Evolutionary conservation across 2,888 invertebrate genomes (phyloP), one percentile per base, ranked within the genome.

Genomic region (Zygogramma bicolorata): DNA sequence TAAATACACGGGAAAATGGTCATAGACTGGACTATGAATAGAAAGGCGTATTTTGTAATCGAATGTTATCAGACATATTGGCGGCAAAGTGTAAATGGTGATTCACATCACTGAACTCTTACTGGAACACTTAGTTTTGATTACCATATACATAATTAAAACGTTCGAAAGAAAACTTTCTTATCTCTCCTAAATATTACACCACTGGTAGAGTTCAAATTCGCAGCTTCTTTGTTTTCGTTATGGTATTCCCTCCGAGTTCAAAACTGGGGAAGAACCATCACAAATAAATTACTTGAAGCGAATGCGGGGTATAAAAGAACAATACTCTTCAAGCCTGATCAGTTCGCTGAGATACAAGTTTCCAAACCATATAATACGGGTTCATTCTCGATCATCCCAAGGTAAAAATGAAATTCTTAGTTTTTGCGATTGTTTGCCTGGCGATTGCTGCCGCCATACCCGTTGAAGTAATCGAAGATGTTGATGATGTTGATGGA

Each of bases 381-480:
- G n/a, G n/a, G n/a, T n/a, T n/a, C n/a, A n/a, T n/a, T n/a, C n/a
- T 38, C 10, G 5, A n/a, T 38, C 3, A n/a, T 38, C n/a, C 38
- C 4, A n/a, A 38, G 3, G n/a, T 3, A 38, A 67, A 70, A 67
- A 75, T 75, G 75, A 73, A 75, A 61, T 31, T 31, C 10, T 65
- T 75, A n/a, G 27, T 73, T 0, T 34, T 72, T 13, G 18, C 65
- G 25, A 60, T 61, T 15, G 49, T 70, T 15, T 29, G 59, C 29
- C 18, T 70, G 57, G 72, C 62, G 10, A 70, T 42, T 7, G 68
- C 66, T 18, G 57, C 29, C 22, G 73, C 75, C 15, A 27, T 68
- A 25, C 75, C 75, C 0, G 57, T 66, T 46, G 73, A 73, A n/a
- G 34, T 71, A 3, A 40, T 61, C 49, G 73, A 73, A n/a, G 34